These are phyloP conservation scores for Sander lucioperca DNA, from an alignment of 2,113 vertebrate genomes.

Conservation along the genomic window DNA sequence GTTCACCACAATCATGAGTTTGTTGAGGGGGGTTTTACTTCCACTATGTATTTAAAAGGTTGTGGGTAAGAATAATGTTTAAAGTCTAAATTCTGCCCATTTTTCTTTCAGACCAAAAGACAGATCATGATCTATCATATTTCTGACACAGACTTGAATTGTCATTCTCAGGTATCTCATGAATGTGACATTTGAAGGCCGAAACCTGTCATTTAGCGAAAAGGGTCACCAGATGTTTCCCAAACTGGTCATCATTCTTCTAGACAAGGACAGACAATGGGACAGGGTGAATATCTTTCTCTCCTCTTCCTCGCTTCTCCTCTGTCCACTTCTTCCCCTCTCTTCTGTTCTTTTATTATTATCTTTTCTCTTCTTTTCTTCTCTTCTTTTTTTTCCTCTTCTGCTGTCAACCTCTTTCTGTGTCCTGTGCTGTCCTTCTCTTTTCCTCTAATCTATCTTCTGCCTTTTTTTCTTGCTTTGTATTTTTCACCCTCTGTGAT, in stretches of 20 bases:
- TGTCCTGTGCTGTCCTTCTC: not conserved
- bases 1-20: not conserved
- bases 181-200: constrained; percentile 98
- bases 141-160: constrained; percentile 24
- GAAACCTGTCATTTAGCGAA: constrained; percentile 98
- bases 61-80: not conserved
- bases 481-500: constrained; percentile 18
- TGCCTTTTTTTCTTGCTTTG: not conserved
- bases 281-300: constrained; percentile 83
- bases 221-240: constrained; percentile 99
- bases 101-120: not conserved
- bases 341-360: not conserved
- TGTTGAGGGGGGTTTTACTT: not conserved
- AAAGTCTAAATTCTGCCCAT: not conserved
- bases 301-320: not conserved
- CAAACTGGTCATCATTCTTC: constrained; percentile 97
- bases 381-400: not conserved
- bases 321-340: not conserved
- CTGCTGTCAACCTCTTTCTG: not conserved
- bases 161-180: constrained; percentile 92
- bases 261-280: constrained; percentile 97
- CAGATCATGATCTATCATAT: not conserved
- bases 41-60: not conserved
- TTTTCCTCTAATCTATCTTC: not conserved
- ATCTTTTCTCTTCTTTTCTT: not conserved